Percentiles rank a stretch among this genome's conserved stretches.
Evolutionary conservation across 2,113 vertebrate species (phyloP).

Genomic region (Centropus unirufus): DNA sequence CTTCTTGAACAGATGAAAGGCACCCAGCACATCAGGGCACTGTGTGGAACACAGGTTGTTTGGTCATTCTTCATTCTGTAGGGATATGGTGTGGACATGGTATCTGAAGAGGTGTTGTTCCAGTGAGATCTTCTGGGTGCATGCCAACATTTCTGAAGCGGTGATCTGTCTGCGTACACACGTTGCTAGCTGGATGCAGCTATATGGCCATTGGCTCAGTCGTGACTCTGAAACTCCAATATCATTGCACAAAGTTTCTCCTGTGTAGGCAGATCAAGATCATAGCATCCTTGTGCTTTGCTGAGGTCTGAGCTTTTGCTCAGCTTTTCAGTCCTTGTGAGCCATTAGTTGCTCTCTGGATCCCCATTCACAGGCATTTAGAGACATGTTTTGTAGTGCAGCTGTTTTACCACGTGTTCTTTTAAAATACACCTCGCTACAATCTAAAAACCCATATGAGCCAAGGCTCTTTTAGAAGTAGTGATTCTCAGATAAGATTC

Average conservation of each 20-base stretch:
- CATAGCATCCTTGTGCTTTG: not conserved
- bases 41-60: rapidly evolving
- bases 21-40: not conserved
- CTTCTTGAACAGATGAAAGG: not conserved
- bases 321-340: not conserved
- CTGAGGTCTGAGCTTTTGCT: not conserved
- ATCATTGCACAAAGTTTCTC: not conserved
- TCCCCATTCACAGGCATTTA: not conserved
- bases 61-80: not conserved
- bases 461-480: not conserved
- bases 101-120: not conserved
- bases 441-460: not conserved
- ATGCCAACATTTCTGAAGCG: not conserved
- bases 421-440: rapidly evolving
- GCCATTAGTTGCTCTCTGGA: not conserved
- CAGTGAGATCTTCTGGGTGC: not conserved
- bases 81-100: not conserved
- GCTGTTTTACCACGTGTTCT: not conserved
- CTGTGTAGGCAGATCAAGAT: not conserved
- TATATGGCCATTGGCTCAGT: not conserved
- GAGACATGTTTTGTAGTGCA: not conserved
- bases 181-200: not conserved
- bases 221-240: not conserved
- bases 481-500: not conserved
- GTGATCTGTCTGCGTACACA: not conserved